These are phyloP conservation scores for Lasioglossum vierecki DNA, from an alignment of 2,888 invertebrate species.

Conservation along the genomic window DNA sequence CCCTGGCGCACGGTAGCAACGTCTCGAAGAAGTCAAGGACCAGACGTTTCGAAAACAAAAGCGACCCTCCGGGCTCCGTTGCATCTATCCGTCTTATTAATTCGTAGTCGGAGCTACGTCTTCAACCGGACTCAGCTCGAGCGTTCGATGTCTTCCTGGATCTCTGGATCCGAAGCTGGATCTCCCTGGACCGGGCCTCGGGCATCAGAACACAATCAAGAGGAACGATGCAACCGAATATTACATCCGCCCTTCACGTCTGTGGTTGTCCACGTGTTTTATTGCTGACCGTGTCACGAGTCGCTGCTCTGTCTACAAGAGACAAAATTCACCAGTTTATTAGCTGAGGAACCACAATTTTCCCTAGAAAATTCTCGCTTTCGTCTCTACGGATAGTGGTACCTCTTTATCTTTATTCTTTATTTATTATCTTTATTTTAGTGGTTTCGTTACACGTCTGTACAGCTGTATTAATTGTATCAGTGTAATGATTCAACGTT, in stretches of 20 bases:
- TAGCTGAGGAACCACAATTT: too few relatives aligned
- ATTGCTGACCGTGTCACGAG: constrained; percentile 12
- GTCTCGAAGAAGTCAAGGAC: constrained; percentile 14
- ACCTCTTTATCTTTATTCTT: too few relatives aligned
- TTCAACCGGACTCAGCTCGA: neutral
- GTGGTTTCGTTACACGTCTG: too few relatives aligned
- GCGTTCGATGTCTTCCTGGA: neutral
- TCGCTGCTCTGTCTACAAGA: too few relatives aligned
- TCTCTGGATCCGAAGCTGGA: neutral
- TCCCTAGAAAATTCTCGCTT: too few relatives aligned
- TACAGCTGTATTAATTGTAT: too few relatives aligned
- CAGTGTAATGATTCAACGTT: too few relatives aligned
- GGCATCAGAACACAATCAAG: constrained; percentile 28
- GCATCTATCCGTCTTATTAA: constrained; percentile 5
- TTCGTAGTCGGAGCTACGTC: neutral
- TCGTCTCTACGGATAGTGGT: too few relatives aligned
- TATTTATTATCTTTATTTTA: too few relatives aligned
- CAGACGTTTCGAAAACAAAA: constrained; percentile 16
- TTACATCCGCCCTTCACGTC: constrained; percentile 26
- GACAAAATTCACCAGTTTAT: neutral
- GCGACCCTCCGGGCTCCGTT: neutral
- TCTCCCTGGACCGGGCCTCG: neutral
- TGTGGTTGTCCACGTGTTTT: constrained; percentile 33
- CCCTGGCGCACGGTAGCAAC: neutral
- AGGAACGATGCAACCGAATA: constrained; percentile 20